Conservation (phyloP, 2,888 invertebrate species). For the Heliconius cydno region DNA sequence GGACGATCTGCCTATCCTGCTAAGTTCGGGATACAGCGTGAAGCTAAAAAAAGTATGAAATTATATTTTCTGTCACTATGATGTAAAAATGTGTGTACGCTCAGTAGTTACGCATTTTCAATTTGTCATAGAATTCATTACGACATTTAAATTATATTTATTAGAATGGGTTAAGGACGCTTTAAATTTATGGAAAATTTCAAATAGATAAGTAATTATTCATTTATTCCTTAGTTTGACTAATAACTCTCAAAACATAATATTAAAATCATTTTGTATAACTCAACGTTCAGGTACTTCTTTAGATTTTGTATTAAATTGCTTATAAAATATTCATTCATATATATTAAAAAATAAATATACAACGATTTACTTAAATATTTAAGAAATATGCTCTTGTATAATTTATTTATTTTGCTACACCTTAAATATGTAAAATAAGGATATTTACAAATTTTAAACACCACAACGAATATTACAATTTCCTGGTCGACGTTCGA, state of each 20-base stretch:
- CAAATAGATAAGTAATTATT: background rate
- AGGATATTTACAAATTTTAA: background rate
- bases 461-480: background rate
- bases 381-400: background rate
- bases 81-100: background rate
- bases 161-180: background rate
- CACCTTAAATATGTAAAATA: background rate
- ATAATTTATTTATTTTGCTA: background rate
- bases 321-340: background rate
- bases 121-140: background rate
- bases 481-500: conserved; percentile 15
- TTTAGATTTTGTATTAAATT: background rate
- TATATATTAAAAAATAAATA: background rate
- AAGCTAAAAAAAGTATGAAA: background rate
- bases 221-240: background rate
- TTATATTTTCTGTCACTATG: background rate
- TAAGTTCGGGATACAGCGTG: too few species aligned
- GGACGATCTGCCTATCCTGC: too few species aligned
- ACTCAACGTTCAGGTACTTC: background rate
- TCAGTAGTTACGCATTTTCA: background rate
- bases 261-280: background rate
- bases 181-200: background rate
- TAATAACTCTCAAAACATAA: background rate
- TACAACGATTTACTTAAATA: too few species aligned
- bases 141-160: background rate